Conservation (phyloP, 1,140 invertebrate genomes). For the Drosophila santomea region DNA sequence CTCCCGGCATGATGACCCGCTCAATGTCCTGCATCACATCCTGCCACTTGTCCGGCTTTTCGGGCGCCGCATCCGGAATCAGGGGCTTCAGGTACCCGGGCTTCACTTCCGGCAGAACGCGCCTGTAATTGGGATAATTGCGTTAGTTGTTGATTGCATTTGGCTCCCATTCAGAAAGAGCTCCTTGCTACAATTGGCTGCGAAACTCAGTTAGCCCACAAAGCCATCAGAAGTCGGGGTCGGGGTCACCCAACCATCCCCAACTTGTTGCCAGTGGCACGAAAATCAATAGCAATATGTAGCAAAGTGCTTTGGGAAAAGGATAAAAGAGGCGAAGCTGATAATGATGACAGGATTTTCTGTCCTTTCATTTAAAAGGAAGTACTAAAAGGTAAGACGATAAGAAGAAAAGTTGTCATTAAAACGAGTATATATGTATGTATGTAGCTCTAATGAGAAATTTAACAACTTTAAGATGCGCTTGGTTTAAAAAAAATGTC, state of each 20-base stretch:
- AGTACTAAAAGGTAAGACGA: not conserved
- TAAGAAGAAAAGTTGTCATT: too few species aligned
- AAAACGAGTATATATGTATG: too few species aligned
- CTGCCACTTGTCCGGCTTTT: slow-evolving; percentile 93
- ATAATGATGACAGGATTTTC: not conserved
- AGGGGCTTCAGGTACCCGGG: slow-evolving; percentile 94
- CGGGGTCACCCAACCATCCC: not conserved
- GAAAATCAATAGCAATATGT: slow-evolving; percentile 45
- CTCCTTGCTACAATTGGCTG: slow-evolving; percentile 57
- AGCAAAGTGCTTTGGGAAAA: slow-evolving; percentile 8
- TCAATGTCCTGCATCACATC: slow-evolving; percentile 96
- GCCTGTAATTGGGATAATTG: slow-evolving; percentile 86
- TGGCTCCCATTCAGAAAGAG: slow-evolving; percentile 29
- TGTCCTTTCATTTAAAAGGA: too few species aligned
- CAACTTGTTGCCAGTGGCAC: slow-evolving; percentile 30
- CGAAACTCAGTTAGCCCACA: slow-evolving; percentile 26
- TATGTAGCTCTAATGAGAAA: not conserved
- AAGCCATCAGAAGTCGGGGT: not conserved
- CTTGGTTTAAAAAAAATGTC: not conserved
- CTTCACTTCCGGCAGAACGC: slow-evolving; percentile 92
- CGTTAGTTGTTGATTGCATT: slow-evolving; percentile 43
- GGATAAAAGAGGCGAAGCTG: not conserved
- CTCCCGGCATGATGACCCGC: slow-evolving; percentile 97
- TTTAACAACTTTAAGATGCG: not conserved
- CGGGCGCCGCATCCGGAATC: slow-evolving; percentile 92